Evolutionary conservation across 2,797 vertebrate species (phyloP).

Genomic region (Brachyrhaphis roseni): DNA sequence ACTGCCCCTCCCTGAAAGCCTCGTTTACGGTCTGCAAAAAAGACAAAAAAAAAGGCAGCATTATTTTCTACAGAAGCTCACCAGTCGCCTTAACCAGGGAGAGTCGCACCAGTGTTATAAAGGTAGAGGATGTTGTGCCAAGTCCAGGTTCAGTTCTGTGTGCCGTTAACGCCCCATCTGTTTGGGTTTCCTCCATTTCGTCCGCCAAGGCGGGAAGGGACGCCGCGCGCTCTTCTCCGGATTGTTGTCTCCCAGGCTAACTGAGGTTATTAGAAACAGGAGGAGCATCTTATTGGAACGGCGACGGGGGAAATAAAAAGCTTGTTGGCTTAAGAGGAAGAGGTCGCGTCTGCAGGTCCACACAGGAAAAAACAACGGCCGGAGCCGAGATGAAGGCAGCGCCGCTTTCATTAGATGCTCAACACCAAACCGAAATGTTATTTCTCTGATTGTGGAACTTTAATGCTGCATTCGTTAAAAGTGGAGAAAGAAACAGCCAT

Average conservation of each 20-base stretch:
- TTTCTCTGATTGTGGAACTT: constrained; percentile 51
- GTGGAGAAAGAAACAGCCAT: constrained; percentile 65
- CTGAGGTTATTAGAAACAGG: constrained; percentile 66
- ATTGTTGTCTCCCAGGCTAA: constrained; percentile 65
- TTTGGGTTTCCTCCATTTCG: constrained; percentile 51
- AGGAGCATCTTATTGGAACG: constrained; percentile 69
- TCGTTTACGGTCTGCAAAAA: constrained; percentile 82
- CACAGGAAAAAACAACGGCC: constrained; percentile 53
- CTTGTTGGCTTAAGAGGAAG: constrained; percentile 50
- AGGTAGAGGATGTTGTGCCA: constrained; percentile 73
- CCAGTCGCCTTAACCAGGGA: constrained; percentile 85
- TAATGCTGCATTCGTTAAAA: constrained; percentile 46
- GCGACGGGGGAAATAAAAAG: constrained; percentile 73
- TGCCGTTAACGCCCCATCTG: constrained; percentile 50
- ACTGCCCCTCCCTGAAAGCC: constrained; percentile 80
- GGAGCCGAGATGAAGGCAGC: constrained; percentile 48
- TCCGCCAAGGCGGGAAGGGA: constrained; percentile 27
- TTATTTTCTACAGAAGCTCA: constrained; percentile 85
- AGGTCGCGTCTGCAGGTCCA: constrained; percentile 58
- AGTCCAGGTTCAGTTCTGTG: constrained; percentile 63
- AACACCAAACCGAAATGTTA: constrained; percentile 49
- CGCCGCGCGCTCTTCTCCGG: constrained; percentile 27
- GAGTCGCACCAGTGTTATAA: constrained; percentile 74
- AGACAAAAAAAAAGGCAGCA: constrained; percentile 65
- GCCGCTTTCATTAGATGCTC: constrained; percentile 65